Evolutionary conservation across 2,888 invertebrate genomes (phyloP).

Genomic region (Cantharis lateralis): DNA sequence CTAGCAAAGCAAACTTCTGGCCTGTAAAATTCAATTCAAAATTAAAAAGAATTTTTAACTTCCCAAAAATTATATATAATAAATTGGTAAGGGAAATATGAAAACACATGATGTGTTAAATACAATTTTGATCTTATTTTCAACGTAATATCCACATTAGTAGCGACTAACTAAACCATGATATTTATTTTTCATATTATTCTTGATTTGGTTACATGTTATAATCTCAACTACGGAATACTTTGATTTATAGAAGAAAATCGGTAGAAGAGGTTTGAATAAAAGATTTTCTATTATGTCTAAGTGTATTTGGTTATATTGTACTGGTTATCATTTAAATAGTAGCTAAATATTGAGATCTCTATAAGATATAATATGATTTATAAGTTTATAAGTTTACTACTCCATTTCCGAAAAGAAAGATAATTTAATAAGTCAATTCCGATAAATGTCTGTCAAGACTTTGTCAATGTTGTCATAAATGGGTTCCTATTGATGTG

Average conservation of each 20-base stretch:
- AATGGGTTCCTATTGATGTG: neutral
- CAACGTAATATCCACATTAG: too few species aligned
- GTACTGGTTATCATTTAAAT: too few species aligned
- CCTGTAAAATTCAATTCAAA: conserved; percentile 29
- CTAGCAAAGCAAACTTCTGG: conserved; percentile 41
- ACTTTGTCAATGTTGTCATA: neutral
- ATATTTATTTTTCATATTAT: too few species aligned
- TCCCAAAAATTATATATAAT: too few species aligned
- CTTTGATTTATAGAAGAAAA: neutral
- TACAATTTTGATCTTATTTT: neutral
- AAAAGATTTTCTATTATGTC: neutral
- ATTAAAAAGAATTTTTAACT: neutral
- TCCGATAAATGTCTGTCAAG: neutral
- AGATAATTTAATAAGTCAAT: neutral
- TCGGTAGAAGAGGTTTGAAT: neutral
- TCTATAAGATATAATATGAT: too few species aligned
- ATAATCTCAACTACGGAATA: neutral
- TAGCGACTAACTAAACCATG: too few species aligned
- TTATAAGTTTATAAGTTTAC: too few species aligned
- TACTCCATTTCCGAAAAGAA: neutral
- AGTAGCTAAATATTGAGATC: too few species aligned
- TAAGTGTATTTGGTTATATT: too few species aligned
- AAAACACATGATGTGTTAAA: neutral
- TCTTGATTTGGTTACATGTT: neutral
- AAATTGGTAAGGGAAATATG: neutral